phyloP scores from a whole-genome alignment of 2,113 vertebrate species.

The Ceratotherium simum region DNA sequence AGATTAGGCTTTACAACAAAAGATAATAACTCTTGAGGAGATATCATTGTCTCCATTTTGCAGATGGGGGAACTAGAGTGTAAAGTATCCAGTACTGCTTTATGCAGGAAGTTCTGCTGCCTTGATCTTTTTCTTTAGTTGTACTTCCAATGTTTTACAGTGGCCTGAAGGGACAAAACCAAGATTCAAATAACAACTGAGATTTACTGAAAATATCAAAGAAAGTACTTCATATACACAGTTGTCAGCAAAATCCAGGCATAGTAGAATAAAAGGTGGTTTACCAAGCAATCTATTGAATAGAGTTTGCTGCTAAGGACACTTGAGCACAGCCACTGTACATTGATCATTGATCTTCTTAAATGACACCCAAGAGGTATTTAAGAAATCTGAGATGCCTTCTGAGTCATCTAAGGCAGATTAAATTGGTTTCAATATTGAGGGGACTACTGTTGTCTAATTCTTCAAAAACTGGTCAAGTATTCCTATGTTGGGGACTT shows the following conservation, averaged over 20 bases:
- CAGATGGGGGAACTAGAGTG: not conserved
- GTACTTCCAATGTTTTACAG: not conserved
- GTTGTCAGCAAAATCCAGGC: not conserved
- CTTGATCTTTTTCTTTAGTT: not conserved
- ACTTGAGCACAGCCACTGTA: rapidly evolving
- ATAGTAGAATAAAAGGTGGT: not conserved
- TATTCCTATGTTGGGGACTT: not conserved
- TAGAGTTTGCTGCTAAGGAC: not conserved
- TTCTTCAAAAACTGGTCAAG: slow-evolving; percentile 1
- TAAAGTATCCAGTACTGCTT: not conserved
- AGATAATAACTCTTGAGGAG: not conserved
- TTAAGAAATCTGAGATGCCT: not conserved
- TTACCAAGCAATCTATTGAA: not conserved
- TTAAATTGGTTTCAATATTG: not conserved
- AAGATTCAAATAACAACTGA: not conserved
- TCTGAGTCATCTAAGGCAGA: not conserved
- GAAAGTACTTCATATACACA: not conserved
- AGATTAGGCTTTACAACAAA: not conserved
- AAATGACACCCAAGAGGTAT: not conserved
- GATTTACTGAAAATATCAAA: not conserved
- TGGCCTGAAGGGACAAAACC: not conserved
- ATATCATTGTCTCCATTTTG: not conserved
- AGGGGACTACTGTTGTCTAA: not conserved
- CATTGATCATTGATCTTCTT: not conserved
- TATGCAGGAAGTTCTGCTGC: not conserved